Evolutionary conservation across 1,140 invertebrate genomes (phyloP).

Genomic region (Zophobas atratus): DNA sequence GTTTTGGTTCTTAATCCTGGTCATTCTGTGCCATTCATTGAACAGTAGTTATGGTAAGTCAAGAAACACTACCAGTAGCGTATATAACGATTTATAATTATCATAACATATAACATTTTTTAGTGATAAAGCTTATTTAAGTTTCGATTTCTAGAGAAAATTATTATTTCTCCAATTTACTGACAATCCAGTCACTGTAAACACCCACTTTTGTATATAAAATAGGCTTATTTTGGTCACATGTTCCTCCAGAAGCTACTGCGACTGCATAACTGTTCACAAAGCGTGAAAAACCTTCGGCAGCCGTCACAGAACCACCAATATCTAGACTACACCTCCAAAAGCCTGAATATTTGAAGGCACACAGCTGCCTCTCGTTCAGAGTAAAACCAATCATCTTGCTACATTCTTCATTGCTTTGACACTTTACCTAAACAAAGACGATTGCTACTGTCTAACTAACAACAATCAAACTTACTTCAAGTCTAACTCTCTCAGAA

Average conservation of each 20-base stretch:
- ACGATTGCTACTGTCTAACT: not conserved
- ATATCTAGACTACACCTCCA: not conserved
- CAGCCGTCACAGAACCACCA: too few species aligned
- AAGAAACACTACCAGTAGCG: too few species aligned
- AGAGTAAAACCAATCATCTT: not conserved
- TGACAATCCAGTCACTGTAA: conserved; percentile 6
- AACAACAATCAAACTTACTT: not conserved
- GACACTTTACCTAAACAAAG: not conserved
- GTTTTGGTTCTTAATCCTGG: too few species aligned
- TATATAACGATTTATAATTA: too few species aligned
- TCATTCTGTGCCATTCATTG: too few species aligned
- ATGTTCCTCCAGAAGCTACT: not conserved
- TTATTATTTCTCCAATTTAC: not conserved
- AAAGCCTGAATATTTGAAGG: not conserved
- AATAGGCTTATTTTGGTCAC: not conserved
- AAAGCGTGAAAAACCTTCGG: too few species aligned
- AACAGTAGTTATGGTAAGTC: too few species aligned
- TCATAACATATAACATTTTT: too few species aligned
- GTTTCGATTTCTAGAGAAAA: too few species aligned
- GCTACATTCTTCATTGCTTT: not conserved
- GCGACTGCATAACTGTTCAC: too few species aligned
- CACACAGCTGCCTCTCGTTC: not conserved
- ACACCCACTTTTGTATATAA: not conserved
- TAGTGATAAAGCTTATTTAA: too few species aligned
- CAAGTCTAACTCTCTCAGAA: too few species aligned